These are phyloP conservation scores for Pangasianodon hypophthalmus DNA, from an alignment of 2,113 vertebrate genomes.

Conservation along the genomic window DNA sequence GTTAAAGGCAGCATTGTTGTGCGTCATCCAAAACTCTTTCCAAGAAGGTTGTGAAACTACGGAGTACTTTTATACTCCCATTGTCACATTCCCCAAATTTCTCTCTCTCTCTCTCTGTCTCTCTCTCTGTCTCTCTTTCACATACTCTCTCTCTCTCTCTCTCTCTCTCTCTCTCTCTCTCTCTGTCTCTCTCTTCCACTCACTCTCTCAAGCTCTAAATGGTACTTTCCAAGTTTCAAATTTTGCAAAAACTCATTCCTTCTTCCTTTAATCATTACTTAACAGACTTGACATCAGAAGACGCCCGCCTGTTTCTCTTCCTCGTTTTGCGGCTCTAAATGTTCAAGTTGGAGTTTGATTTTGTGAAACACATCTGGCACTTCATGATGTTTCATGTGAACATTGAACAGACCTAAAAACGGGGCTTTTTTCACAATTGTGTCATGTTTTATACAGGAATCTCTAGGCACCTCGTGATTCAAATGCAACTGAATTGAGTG, in stretches of 20 bases:
- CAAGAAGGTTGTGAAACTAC: not conserved
- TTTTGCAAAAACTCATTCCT: not conserved
- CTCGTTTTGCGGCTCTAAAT: not conserved
- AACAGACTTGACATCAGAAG: not conserved
- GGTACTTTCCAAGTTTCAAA: conserved; percentile 9
- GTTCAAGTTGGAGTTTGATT: not conserved
- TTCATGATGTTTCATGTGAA: not conserved
- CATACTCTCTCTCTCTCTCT: conserved; percentile 5
- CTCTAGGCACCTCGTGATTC: not conserved
- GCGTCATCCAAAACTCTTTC: not conserved
- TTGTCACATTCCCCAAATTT: not conserved
- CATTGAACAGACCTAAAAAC: not conserved
- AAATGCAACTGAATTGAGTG: not conserved
- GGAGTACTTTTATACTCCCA: not conserved
- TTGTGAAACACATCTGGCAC: not conserved
- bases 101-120: conserved; percentile 2
- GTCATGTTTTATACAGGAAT: not conserved
- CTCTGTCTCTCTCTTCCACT: not conserved
- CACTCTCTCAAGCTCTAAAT: not conserved
- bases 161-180: not conserved
- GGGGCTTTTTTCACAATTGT: not conserved
- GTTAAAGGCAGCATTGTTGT: not conserved
- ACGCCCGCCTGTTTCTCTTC: not conserved
- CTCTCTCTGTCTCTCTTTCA: not conserved
- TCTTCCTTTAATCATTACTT: not conserved